phyloP scores from a whole-genome alignment of 2,113 vertebrate genomes.

The Varanus salvator region DNA sequence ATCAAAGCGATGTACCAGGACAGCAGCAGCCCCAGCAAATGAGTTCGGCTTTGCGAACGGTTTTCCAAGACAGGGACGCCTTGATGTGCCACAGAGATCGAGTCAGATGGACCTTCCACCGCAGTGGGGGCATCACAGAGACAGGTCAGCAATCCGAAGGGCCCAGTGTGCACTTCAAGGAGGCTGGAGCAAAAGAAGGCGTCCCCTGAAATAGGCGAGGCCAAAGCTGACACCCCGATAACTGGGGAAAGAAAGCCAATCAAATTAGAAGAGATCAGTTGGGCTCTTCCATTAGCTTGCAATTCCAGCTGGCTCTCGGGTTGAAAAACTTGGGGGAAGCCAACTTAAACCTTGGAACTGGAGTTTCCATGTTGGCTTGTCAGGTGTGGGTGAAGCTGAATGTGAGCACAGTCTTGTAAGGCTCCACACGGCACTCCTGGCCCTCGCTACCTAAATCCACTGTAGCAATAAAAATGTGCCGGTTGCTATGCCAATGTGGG shows the following conservation, averaged over 20 bases:
- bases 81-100: background rate
- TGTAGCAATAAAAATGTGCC: background rate
- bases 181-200: background rate
- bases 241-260: background rate
- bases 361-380: background rate
- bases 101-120: background rate
- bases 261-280: background rate
- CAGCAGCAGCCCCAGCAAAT: background rate
- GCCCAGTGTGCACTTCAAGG: background rate
- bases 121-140: background rate
- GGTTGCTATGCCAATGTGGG: background rate
- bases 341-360: background rate
- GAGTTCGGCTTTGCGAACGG: background rate
- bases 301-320: background rate
- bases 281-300: background rate
- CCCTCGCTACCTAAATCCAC: background rate
- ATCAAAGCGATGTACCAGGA: background rate
- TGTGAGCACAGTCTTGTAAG: background rate
- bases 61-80: background rate
- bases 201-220: background rate
- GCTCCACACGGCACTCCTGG: background rate
- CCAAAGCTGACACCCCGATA: background rate
- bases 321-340: background rate
- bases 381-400: background rate
- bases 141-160: background rate